Conservation (phyloP, 1,140 invertebrate genomes). For the Drosophila rufa region DNA sequence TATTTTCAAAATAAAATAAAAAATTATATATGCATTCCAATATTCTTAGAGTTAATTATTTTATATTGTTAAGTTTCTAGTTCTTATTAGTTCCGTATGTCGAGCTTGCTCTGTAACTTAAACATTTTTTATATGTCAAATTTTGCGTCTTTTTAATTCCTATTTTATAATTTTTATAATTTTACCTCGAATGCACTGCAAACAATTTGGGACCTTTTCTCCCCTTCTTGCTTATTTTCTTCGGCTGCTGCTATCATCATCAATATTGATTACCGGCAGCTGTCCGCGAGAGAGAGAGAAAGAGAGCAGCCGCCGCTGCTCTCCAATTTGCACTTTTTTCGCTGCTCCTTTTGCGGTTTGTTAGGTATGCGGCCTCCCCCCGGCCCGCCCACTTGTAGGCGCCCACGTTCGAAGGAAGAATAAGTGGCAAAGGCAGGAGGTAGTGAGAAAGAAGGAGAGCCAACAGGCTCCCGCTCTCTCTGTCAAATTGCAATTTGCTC, state of each 20-base stretch:
- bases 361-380: slow-evolving; percentile 49
- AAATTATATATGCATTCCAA: neutral
- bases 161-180: neutral
- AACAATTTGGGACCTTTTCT: slow-evolving; percentile 58
- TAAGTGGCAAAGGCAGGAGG: slow-evolving; percentile 17
- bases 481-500: slow-evolving; percentile 72
- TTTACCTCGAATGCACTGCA: slow-evolving; percentile 5
- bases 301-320: slow-evolving; percentile 12
- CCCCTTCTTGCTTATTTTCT: slow-evolving; percentile 52
- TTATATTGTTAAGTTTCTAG: no score
- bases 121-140: neutral
- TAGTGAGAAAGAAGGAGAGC: slow-evolving; percentile 16
- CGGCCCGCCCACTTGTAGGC: slow-evolving; percentile 76
- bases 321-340: slow-evolving; percentile 65
- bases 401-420: slow-evolving; percentile 65
- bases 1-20: no score
- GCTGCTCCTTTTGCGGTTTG: slow-evolving; percentile 45
- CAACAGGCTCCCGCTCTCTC: slow-evolving; percentile 58
- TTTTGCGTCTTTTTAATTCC: neutral
- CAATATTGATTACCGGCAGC: slow-evolving; percentile 84
- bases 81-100: no score
- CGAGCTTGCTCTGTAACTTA: no score
- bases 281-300: slow-evolving; percentile 56
- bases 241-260: slow-evolving; percentile 67
- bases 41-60: no score